Base-by-base conservation (phyloP, 2,113 vertebrate genomes). In the Pteronura brasiliensis region DNA sequence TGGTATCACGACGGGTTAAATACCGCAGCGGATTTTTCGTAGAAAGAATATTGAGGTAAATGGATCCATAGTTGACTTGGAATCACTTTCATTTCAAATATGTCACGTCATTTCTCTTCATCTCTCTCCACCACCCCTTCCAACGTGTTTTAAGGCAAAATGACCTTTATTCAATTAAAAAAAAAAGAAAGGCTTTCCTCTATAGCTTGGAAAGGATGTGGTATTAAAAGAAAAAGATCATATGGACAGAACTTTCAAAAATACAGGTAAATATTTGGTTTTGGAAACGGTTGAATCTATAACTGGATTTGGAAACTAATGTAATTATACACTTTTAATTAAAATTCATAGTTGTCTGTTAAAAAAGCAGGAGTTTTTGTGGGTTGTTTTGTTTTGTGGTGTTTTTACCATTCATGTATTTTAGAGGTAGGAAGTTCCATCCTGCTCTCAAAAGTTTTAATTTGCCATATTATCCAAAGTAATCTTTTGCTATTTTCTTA, bases 11-110 rank as follows among this genome's bases (percentile, higher is more conserved):
- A 77, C 61, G 85, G 67, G 31, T 42, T 52, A 57, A 87, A 83
- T 92, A 63, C 39, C 34, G 15, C 23, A 61, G 86, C 25, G 29
- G 52, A 2, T 20, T 15, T 44, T 69, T 11, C 39, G 23, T 55
- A 69, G 36, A 91, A 89, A 67, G 49, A 83, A 90, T 67, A 34
- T 42, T 79, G 67, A 95, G 2, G 18, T 76, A 59, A 89, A 77
- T 59, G 47, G 20, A 81, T 29, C 29, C 72, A 52, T 57, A 29
- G 15, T 84, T 90, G 36, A 21, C 67, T 90, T 79, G 44, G 76
- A 87, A 77, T 92, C 47, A 42, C 71, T 95, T 92, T 94, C 9
- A 94, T 90, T 95, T 80, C 47, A 88, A 31, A 34, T 90, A 63
- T 36, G 79, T 74, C 10, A 42, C 74, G 52, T 67, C n/a, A 74